Base-by-base conservation (phyloP, 1,140 invertebrate species). In the Steinernema khuongi region DNA sequence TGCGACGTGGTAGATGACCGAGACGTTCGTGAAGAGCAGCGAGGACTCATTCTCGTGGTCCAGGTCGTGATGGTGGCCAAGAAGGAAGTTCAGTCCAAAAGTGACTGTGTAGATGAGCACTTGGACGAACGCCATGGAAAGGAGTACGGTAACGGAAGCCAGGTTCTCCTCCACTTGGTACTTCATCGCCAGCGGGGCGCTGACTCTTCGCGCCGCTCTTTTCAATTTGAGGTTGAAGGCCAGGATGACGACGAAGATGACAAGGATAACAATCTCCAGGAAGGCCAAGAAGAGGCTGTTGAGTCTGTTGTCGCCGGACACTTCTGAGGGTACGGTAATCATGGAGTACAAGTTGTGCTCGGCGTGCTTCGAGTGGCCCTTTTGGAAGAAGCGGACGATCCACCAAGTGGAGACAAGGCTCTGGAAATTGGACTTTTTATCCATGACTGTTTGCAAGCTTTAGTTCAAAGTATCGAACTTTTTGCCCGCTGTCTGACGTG, bases 151-250 rank as follows among this genome's bases (percentile, higher is more conserved):
- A 11, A 60, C 50, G 50, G 50, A 60, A 60, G 50, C 19, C 7
- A 60, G 50, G 26, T 60, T 60, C 50, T 60, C 50, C 19, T 60
- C 50, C 4, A 60, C 50, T 60, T 60, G 50, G 22, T 60, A 60
- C 26, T 60, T 60, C 14, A 60, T 14, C 26, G 14, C 50, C 11
- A 60, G 50, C 11, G 50, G 50, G 2, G 50, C 50, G 22, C 22
- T 60, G 50, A 60, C 50, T 60, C 50, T 11, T 22, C 19, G 14
- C 11, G 50, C 50, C 50, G 14, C 26, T 14, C 4, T 60, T 60
- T 22, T 7, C 4, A 60, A 22, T 4, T 60, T 60, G 14, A 60
- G 22, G 50, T 60, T 60, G 11, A 60, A 26, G 2, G 22, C 22
- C 4, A 60, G 50, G 50, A 60, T 7, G 2, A 60, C 11, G 14